Evolutionary conservation across 2,888 invertebrate species (phyloP), one percentile per base, ranked within the genome.

Genomic region (Spialia ferax): DNA sequence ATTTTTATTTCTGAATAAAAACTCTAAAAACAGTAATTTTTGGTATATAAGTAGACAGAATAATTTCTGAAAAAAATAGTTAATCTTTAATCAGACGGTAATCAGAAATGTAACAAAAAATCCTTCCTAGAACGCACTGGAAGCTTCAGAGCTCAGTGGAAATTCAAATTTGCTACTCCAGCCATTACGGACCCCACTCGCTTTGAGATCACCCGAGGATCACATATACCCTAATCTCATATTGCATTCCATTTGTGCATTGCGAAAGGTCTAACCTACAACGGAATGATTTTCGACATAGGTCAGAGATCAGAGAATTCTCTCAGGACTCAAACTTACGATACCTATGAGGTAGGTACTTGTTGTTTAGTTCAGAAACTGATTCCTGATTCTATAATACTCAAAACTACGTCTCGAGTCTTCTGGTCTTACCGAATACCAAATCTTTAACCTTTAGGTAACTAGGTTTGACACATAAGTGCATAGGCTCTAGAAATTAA

Each of bases 231-330:
- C 35, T 8, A 20, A 56, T 35, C 56, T 18, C 76, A 80, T 85
- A 83, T 85, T 82, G 82, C 81, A 87, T 88, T 88, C 87, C 79
- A 83, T 86, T 81, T 84, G 86, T 86, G 86, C 85, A 87, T 88
- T 80, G 79, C 82, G 84, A 85, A 87, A 83, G 81, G 82, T 29
- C 26, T 55, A n/a, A 54, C 20, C 48, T 48, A 48, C 48, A 38
- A 38, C 38, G 38, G n/a, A 45, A 20, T 15, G 11, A 18, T 45
- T 18, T 45, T 45, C 42, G 15, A 45, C 18, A 45, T 45, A 18
- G 18, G 45, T 45, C 18, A 45, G 50, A 50, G 13, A 50, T 50
- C 6, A 50, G 13, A 50, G 22, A 50, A 8, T 22, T 50, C 50
- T 50, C 18, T 18, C 18, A 18, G 18, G 45, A 45, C 15, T 45